Evolutionary conservation across 2,888 invertebrate species (phyloP), one percentile per base, ranked within the genome.

Genomic region (Volucella inanis): DNA sequence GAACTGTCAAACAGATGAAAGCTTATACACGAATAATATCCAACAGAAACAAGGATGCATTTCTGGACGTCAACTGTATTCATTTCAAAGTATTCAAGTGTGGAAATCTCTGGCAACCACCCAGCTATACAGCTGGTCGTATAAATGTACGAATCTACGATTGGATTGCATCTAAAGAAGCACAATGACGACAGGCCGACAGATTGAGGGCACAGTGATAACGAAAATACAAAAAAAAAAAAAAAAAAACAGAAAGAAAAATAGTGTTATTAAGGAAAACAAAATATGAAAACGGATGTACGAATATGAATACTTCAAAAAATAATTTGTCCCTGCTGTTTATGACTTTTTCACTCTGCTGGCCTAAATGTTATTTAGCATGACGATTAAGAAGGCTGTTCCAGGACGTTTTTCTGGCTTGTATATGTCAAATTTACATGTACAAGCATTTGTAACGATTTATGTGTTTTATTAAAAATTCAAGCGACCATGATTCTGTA

Each of bases 201-300:
- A 78, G 72, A 83, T 83, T 83, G 82, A 65, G 82, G 67, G 54
- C 82, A 83, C 67, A 78, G 68, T 78, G 72, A 47, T 62, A 67
- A 65, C 72, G 82, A 31, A 31, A 31, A 31, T 31, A 31, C 31
- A 31, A 31, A 31, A 31, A 31, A 31, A 31, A 31, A 31, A 4
- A 1, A 0, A n/a, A n/a, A n/a, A n/a, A n/a, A n/a, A n/a, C n/a
- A n/a, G n/a, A n/a, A n/a, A n/a, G n/a, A n/a, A 6, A 6, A 31
- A 78, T 72, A 77, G 67, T 55, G 72, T 72, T 78, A 78, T 78
- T 78, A 83, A 83, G 62, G 72, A 54, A 55, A 78, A 55, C 74
- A 47, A 55, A 82, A 78, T 72, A 82, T 82, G 70, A 81, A 57
- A 70, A 65, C 54, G 76, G 81, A 82, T 77, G 72, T 82, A 78